Evolutionary conservation across 2,888 invertebrate species (phyloP).

Genomic region (Noctua fimbriata): DNA sequence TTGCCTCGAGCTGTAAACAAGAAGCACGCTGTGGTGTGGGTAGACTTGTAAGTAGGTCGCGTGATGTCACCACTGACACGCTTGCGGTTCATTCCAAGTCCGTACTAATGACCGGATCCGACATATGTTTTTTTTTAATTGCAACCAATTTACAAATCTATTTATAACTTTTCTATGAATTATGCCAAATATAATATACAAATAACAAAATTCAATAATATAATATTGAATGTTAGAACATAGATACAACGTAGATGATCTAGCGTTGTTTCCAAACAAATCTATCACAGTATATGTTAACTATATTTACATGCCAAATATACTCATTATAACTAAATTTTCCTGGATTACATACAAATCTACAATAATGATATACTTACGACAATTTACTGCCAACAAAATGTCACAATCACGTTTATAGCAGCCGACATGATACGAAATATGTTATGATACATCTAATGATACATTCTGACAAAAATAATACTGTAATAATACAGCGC

Average conservation of each 20-base stretch:
- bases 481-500: constrained; percentile 6
- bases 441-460: constrained; percentile 15
- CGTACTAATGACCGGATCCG: too few species aligned
- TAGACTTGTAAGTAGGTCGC: too few species aligned
- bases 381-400: constrained; percentile 23
- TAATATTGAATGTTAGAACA: background rate
- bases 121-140: too few species aligned
- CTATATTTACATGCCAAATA: background rate
- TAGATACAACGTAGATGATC: background rate
- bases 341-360: constrained; percentile 1
- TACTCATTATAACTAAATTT: background rate
- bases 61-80: too few species aligned
- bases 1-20: too few species aligned
- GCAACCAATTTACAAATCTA: too few species aligned
- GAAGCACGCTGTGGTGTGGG: too few species aligned
- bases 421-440: constrained; percentile 19
- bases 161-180: too few species aligned
- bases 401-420: constrained; percentile 27
- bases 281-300: background rate
- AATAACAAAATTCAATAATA: too few species aligned
- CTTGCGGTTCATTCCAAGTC: too few species aligned
- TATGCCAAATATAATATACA: background rate
- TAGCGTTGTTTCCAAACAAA: background rate
- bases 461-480: constrained; percentile 13
- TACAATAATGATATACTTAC: constrained; percentile 26